Conservation (phyloP, 2,797 vertebrate genomes). For the Dallia pectoralis region DNA sequence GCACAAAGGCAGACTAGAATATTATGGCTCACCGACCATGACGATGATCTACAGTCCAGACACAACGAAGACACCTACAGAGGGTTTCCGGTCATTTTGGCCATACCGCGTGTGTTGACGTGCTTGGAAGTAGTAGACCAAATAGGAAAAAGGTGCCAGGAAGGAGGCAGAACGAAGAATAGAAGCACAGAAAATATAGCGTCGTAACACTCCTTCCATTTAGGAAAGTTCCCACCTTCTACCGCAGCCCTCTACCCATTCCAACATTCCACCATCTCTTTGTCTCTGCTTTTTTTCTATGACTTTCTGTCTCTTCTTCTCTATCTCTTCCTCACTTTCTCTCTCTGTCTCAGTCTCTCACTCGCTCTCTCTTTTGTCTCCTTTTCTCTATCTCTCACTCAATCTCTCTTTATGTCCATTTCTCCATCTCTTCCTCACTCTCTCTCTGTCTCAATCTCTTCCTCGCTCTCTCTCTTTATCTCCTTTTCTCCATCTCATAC, state of each 20-base stretch:
- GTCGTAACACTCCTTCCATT: slow-evolving; percentile 21
- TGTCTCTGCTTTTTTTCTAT: background rate
- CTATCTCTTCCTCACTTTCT: slow-evolving; percentile 10
- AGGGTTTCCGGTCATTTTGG: slow-evolving; percentile 59
- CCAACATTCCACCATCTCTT: background rate
- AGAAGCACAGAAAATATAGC: slow-evolving; percentile 33
- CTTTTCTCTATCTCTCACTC: background rate
- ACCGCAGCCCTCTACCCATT: slow-evolving; percentile 3
- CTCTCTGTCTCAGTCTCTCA: slow-evolving; percentile 10
- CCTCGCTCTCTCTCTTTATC: background rate
- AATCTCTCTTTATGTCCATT: slow-evolving; percentile 6
- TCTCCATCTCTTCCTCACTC: slow-evolving; percentile 8
- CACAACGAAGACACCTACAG: slow-evolving; percentile 52
- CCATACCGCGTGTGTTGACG: slow-evolving; percentile 61
- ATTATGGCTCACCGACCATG: slow-evolving; percentile 37
- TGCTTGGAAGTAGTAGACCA: slow-evolving; percentile 64
- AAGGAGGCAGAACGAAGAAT: slow-evolving; percentile 15
- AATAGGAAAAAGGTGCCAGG: background rate
- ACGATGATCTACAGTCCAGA: slow-evolving; percentile 46
- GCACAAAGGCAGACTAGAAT: slow-evolving; percentile 45
- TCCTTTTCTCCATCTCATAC: background rate
- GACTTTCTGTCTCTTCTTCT: background rate
- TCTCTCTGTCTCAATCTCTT: slow-evolving; percentile 16
- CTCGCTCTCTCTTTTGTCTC: too few relatives aligned
- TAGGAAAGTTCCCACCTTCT: slow-evolving; percentile 31